These are phyloP conservation scores for Empidonax alnorum DNA, from an alignment of 2,113 vertebrate species.

Conservation along the genomic window DNA sequence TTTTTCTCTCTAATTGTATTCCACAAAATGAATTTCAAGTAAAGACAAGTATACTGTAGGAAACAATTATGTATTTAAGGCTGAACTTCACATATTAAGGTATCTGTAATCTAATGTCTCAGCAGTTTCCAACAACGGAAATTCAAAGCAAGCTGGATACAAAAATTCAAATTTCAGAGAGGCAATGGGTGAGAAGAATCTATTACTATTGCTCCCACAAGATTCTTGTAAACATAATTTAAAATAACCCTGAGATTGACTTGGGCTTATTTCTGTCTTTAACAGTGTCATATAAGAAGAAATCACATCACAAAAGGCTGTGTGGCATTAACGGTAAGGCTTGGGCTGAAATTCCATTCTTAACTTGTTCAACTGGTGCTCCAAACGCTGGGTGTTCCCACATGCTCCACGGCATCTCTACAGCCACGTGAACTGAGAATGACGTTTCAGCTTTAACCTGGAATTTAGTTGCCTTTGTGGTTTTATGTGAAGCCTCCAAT, in stretches of 20 bases:
- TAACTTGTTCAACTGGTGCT: not conserved
- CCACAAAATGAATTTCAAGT: not conserved
- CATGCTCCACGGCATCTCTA: not conserved
- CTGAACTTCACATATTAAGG: not conserved
- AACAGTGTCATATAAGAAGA: not conserved
- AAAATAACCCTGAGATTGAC: not conserved
- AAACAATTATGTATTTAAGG: not conserved
- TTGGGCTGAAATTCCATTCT: conserved; percentile 33
- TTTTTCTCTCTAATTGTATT: not conserved
- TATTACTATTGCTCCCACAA: not conserved
- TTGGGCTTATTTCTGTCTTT: conserved; percentile 8
- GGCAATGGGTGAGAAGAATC: not conserved
- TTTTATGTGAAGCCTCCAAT: not conserved
- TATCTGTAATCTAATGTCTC: conserved; percentile 2
- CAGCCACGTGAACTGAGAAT: not conserved
- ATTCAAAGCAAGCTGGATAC: not conserved
- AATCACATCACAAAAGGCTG: conserved; percentile 12
- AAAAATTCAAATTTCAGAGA: not conserved
- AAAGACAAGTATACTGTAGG: not conserved
- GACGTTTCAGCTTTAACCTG: conserved; percentile 7
- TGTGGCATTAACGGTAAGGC: not conserved
- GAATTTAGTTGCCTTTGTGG: conserved; percentile 8
- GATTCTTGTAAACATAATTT: not conserved
- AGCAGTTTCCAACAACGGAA: not conserved
- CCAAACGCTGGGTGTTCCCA: not conserved